Conservation (phyloP, 1,140 invertebrate genomes). For the Chrysopa pallens region DNA sequence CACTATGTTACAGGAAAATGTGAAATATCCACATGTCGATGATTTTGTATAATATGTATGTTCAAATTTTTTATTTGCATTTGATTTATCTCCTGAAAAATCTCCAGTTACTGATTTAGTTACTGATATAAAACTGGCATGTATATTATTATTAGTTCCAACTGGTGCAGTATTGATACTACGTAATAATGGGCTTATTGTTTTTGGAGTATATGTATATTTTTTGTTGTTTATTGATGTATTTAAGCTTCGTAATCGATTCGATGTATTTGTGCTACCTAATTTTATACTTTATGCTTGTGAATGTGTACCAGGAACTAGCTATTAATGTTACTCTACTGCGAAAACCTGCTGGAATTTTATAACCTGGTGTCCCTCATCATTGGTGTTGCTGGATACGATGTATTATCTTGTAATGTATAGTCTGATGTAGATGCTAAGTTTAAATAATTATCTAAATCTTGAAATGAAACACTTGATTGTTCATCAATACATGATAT, state of each 20-base stretch:
- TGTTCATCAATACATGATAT: no score
- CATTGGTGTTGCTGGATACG: slow-evolving; percentile 24
- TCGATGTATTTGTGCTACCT: slow-evolving; percentile 30
- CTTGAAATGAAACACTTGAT: no score
- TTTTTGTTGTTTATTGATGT: slow-evolving; percentile 19
- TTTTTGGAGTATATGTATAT: slow-evolving; percentile 19
- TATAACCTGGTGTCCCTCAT: slow-evolving; percentile 40
- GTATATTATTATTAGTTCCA: slow-evolving; percentile 14
- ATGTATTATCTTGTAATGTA: no score
- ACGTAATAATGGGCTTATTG: slow-evolving; percentile 8
- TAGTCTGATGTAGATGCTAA: no score
- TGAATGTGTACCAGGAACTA: slow-evolving; percentile 29
- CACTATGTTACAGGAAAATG: slow-evolving; percentile 62
- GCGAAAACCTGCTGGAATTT: slow-evolving; percentile 44
- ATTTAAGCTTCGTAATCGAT: slow-evolving; percentile 23
- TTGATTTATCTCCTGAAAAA: slow-evolving; percentile 30
- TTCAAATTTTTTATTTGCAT: slow-evolving; percentile 40
- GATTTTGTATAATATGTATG: slow-evolving; percentile 69
- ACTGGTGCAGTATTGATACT: slow-evolving; percentile 13
- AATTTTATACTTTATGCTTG: slow-evolving; percentile 43
- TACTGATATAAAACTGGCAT: slow-evolving; percentile 44
- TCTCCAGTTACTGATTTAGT: slow-evolving; percentile 59
- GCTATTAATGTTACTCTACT: slow-evolving; percentile 40
- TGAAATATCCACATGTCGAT: slow-evolving; percentile 69
- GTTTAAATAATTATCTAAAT: no score